Conservation (phyloP, 2,797 vertebrate genomes). For the Chromis chromis region DNA sequence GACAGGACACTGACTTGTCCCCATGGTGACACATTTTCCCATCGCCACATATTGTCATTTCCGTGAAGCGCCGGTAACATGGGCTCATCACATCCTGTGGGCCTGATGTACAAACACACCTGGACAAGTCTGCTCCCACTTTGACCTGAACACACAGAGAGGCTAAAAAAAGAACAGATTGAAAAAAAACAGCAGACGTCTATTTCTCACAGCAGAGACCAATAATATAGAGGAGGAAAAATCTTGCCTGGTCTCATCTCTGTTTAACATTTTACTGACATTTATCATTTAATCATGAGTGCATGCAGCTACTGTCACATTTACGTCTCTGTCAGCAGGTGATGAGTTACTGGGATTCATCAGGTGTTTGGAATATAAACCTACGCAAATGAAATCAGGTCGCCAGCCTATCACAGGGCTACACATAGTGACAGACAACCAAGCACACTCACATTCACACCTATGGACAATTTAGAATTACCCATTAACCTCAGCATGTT, state of each 20-base stretch:
- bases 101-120: conserved; percentile 51
- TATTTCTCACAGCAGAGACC: background rate
- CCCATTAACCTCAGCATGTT: too few relatives aligned
- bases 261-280: background rate
- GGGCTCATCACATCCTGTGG: conserved; percentile 32
- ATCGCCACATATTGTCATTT: conserved; percentile 60
- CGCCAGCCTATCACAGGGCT: too few relatives aligned
- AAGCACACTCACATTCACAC: too few relatives aligned
- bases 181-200: background rate
- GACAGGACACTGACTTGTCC: conserved; percentile 66
- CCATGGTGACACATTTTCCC: conserved; percentile 75
- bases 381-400: conserved; percentile 23
- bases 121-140: conserved; percentile 33
- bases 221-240: background rate
- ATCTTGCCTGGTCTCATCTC: background rate
- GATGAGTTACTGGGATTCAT: conserved; percentile 55
- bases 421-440: too few relatives aligned
- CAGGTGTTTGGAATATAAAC: conserved; percentile 37
- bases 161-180: background rate
- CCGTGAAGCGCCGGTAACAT: conserved; percentile 10
- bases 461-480: too few relatives aligned
- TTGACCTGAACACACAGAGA: background rate
- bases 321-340: conserved; percentile 33
- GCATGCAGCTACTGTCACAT: background rate
- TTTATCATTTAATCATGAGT: conserved; percentile 13